A percentile compares a stretch with the other conserved stretches of the same genome.
phyloP scores from a whole-genome alignment of 2,113 vertebrate genomes.

The Pipra filicauda region DNA sequence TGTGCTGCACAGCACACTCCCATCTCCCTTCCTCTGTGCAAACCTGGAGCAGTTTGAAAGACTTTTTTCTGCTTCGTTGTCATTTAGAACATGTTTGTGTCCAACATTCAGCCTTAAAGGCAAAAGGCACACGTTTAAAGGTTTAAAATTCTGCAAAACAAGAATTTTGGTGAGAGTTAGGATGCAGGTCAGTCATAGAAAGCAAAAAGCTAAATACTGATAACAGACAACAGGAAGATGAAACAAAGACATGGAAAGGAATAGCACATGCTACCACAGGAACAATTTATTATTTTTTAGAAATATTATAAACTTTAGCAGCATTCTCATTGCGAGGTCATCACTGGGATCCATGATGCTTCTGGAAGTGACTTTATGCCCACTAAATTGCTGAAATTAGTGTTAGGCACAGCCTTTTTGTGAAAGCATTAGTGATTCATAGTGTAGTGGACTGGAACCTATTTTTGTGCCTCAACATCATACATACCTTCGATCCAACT shows the following conservation, averaged over 20 bases:
- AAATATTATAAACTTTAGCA: not conserved
- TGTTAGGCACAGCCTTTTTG: not conserved
- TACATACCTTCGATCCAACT: not conserved
- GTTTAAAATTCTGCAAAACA: not conserved
- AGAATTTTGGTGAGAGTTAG: not conserved
- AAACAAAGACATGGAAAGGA: not conserved
- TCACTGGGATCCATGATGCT: not conserved
- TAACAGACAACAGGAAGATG: not conserved
- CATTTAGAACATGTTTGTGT: not conserved
- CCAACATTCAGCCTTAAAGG: not conserved
- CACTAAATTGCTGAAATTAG: not conserved
- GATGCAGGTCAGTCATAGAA: not conserved
- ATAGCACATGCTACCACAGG: not conserved
- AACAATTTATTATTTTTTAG: not conserved
- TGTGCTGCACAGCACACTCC: not conserved
- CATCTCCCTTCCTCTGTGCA: not conserved
- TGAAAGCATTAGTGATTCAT: not conserved
- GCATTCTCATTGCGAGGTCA: not conserved
- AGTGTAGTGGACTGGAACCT: not conserved
- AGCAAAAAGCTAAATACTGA: not conserved
- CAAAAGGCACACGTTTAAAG: not conserved
- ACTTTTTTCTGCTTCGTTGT: not conserved
- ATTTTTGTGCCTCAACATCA: not conserved
- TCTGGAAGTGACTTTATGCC: not conserved
- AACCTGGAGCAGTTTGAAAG: not conserved